Base-by-base conservation (phyloP, 1,140 invertebrate species). In the Scaptomyza hsui region DNA sequence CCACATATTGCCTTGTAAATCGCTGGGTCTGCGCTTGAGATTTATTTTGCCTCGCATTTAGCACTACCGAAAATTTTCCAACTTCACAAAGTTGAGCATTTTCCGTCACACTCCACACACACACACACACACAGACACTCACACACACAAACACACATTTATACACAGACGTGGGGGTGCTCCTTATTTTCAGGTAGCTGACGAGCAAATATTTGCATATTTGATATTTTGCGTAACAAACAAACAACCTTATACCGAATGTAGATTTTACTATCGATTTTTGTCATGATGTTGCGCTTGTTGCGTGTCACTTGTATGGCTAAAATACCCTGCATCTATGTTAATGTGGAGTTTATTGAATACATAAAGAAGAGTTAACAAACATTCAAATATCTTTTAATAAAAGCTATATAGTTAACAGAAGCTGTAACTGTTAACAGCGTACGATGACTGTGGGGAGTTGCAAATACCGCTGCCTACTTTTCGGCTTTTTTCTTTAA, bases 131-230 rank as follows among this genome's bases (percentile, higher is more conserved):
- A 29, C n/a, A 41, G 1, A 32, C 7, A 37, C 45, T 35, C 24
- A 35, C 42, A 51, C 9, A 48, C 48, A 53, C 16, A 53, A 19
- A 16, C n/a, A 49, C 13, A 9, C 48, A 62, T n/a, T n/a, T 44
- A 32, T 37, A 18, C 21, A 61, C 29, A 44, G 52, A 5, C 5
- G 16, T 47, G 44, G 12, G 51, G 37, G 49, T 45, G 63, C 21
- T 32, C 49, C 49, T 67, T 72, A 83, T 76, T 78, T 86, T 86
- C 73, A 78, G 82, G 81, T 80, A 75, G 70, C 82, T 77, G 81
- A 52, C 73, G 57, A 68, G 74, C 61, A 86, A 86, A 86, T 86
- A 86, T 86, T 86, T 86, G 82, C 81, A 86, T 86, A 86, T 86
- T 86, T 86, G 74, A 86, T 86, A 88, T 86, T 81, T 88, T 81